A percentile compares a stretch with the other conserved stretches of the same genome.
These are phyloP conservation scores for Setophaga kirtlandii DNA, from an alignment of 2,113 vertebrate species.

Conservation along the genomic window DNA sequence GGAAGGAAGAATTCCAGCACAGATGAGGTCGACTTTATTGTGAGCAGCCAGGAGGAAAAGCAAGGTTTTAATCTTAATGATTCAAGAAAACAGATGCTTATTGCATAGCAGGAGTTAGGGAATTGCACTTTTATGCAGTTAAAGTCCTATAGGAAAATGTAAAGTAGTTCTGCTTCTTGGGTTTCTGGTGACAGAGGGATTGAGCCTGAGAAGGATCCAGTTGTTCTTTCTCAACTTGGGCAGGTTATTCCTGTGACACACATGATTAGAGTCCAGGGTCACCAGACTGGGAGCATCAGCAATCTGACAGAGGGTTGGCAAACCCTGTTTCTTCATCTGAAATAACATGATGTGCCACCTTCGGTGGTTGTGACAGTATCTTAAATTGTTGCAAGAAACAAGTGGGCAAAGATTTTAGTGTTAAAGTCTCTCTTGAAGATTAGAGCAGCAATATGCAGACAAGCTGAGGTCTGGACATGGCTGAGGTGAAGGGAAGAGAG, in stretches of 20 bases:
- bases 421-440: background rate
- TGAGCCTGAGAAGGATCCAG: background rate
- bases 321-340: background rate
- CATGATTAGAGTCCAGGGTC: rapidly evolving
- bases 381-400: background rate
- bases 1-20: background rate
- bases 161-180: background rate
- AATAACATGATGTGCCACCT: background rate
- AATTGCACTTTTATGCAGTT: background rate
- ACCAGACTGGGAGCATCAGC: background rate
- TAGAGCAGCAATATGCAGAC: background rate
- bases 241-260: background rate
- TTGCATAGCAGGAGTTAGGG: background rate
- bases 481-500: background rate
- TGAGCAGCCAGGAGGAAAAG: background rate
- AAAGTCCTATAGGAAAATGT: background rate
- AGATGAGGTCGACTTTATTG: background rate
- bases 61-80: background rate
- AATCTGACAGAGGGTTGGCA: background rate
- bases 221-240: background rate
- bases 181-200: background rate
- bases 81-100: background rate
- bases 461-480: background rate
- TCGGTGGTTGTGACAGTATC: background rate
- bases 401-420: background rate